Conservation (phyloP, 2,113 vertebrate species). For the Chroicocephalus ridibundus region DNA sequence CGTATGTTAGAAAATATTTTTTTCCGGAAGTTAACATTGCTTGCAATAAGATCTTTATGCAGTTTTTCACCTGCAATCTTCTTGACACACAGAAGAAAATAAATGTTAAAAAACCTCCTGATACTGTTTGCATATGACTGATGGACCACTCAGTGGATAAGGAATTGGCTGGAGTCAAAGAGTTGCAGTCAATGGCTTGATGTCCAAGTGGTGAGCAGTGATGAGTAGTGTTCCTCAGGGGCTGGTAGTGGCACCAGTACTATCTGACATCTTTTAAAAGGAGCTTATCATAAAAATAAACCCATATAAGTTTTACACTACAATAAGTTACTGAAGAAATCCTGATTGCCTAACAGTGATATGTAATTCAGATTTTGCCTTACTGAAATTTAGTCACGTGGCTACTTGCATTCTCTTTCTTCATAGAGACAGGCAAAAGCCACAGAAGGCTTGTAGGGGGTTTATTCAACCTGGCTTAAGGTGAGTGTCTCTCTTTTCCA, state of each 20-base stretch:
- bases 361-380: not conserved
- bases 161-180: not conserved
- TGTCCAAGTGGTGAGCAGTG: not conserved
- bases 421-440: not conserved
- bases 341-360: not conserved
- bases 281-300: not conserved
- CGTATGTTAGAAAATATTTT: not conserved
- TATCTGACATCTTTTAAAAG: not conserved
- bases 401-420: not conserved
- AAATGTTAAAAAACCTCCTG: not conserved
- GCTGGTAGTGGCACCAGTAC: not conserved
- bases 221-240: not conserved
- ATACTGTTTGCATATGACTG: not conserved
- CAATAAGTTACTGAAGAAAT: not conserved
- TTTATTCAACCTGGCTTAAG: not conserved
- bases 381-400: not conserved
- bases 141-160: not conserved
- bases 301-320: not conserved
- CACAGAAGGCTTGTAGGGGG: fast-evolving
- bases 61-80: not conserved
- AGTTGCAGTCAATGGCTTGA: not conserved
- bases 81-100: not conserved
- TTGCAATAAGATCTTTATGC: not conserved
- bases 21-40: not conserved
- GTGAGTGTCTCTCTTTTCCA: not conserved